phyloP scores from a whole-genome alignment of 2,113 vertebrate species.

The Platichthys flesus region DNA sequence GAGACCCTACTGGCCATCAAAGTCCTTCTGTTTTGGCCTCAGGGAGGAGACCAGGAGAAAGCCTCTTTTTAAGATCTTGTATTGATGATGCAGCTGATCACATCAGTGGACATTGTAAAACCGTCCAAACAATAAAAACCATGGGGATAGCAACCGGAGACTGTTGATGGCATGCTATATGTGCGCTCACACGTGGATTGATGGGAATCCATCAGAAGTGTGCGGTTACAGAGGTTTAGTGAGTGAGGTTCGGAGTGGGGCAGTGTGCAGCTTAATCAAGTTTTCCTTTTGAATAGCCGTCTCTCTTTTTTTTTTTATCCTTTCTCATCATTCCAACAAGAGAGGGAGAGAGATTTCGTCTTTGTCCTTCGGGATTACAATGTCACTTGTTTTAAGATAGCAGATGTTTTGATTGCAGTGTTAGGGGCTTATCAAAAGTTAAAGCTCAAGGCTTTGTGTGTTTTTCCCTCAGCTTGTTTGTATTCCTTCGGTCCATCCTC shows the following conservation, averaged over 20 bases:
- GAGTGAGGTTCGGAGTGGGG: constrained; percentile 81
- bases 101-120: constrained; percentile 82
- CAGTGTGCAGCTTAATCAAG: constrained; percentile 83
- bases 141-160: constrained; percentile 82
- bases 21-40: constrained; percentile 80
- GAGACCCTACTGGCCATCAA: constrained; percentile 79
- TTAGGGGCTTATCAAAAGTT: constrained; percentile 83
- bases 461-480: constrained; percentile 54
- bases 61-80: constrained; percentile 50
- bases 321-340: constrained; percentile 71
- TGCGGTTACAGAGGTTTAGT: no score
- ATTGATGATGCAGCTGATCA: constrained; percentile 88
- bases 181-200: constrained; percentile 39
- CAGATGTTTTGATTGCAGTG: constrained; percentile 84
- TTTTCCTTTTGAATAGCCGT: constrained; percentile 78
- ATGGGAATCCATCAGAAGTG: constrained; percentile 34
- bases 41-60: constrained; percentile 64
- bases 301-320: constrained; percentile 70
- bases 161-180: constrained; percentile 74
- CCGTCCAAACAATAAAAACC: constrained; percentile 83
- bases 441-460: constrained; percentile 80
- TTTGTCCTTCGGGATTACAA: constrained; percentile 86
- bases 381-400: constrained; percentile 87
- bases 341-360: constrained; percentile 74
- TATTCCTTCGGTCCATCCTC: constrained; percentile 68